Evolutionary conservation across 2,797 vertebrate genomes (phyloP).

Genomic region (Martes flavigula): DNA sequence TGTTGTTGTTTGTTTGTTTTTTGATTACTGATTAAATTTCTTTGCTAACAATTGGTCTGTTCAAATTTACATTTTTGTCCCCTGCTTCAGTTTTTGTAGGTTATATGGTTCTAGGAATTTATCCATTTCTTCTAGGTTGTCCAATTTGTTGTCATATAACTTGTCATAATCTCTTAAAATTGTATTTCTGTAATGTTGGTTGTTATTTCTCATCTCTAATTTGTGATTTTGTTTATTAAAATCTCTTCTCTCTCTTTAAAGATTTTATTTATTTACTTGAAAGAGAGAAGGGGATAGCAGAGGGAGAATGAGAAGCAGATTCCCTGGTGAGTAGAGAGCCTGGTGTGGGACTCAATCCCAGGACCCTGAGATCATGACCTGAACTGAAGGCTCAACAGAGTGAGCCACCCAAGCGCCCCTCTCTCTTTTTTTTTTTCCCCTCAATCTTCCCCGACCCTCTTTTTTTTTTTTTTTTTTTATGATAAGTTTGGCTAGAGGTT

Average conservation of each 20-base stretch:
- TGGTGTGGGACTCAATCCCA: too few relatives aligned
- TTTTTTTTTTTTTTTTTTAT: background rate
- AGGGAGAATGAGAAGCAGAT: too few relatives aligned
- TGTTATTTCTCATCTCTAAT: background rate
- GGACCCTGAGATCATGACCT: too few relatives aligned
- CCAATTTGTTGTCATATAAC: background rate
- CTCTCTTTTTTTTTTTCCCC: background rate
- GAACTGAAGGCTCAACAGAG: too few relatives aligned
- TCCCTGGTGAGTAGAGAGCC: too few relatives aligned
- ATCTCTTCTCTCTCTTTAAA: background rate
- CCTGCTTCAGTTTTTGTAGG: background rate
- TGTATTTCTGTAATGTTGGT: background rate
- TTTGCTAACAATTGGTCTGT: background rate
- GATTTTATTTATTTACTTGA: too few relatives aligned
- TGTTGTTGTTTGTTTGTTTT: background rate
- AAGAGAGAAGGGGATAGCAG: too few relatives aligned
- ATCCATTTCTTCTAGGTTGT: background rate
- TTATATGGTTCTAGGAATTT: background rate
- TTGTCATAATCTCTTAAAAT: background rate
- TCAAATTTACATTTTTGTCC: background rate
- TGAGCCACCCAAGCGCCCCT: too few relatives aligned
- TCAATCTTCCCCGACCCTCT: background rate
- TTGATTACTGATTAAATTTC: background rate
- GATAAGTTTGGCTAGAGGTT: background rate
- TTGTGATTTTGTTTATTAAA: background rate